phyloP scores from a whole-genome alignment of 1,140 invertebrate genomes.

The Zaprionus vittiger region DNA sequence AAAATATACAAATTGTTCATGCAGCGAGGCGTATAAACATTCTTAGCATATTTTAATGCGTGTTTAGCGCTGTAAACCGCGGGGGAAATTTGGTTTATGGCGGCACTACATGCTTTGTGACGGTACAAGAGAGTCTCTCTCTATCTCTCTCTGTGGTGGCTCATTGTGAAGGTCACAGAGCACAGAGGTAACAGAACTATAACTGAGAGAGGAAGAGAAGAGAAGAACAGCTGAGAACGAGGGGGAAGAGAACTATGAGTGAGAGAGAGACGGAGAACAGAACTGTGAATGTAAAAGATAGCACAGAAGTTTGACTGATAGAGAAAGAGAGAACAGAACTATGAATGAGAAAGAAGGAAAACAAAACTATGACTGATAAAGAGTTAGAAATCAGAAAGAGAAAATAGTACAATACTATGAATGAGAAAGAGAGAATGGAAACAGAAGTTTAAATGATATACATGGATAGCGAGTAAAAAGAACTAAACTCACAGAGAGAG shows the following conservation, averaged over 20 bases:
- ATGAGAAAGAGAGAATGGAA: neutral
- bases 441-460: no score
- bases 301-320: neutral
- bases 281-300: no score
- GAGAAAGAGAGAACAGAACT: neutral
- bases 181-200: no score
- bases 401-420: neutral
- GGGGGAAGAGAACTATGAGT: neutral
- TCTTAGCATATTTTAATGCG: constrained; percentile 58
- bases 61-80: neutral
- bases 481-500: no score
- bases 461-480: no score
- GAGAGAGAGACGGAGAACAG: neutral
- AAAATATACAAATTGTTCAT: constrained; percentile 34
- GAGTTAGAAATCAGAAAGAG: neutral
- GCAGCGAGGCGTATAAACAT: constrained; percentile 40
- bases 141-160: neutral
- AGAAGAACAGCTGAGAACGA: neutral
- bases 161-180: constrained; percentile 30
- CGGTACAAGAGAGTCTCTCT: neutral
- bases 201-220: no score
- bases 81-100: constrained; percentile 9
- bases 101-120: constrained; percentile 14
- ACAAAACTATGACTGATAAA: no score
- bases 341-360: neutral